These are phyloP conservation scores for Hassar affinis DNA, from an alignment of 2,113 vertebrate genomes.

Conservation along the genomic window DNA sequence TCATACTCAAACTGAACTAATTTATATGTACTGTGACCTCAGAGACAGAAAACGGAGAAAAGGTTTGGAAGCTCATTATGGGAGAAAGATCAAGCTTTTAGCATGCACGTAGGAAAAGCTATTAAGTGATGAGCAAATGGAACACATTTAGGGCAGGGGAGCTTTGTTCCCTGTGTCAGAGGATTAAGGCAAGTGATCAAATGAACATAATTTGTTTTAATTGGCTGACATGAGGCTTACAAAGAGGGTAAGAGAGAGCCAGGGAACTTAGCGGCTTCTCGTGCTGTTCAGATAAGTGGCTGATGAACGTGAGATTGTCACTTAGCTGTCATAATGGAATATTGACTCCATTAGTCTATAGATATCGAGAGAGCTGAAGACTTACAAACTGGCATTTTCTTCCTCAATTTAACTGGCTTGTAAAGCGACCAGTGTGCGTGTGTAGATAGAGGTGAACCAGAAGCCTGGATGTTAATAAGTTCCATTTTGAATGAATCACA, in stretches of 20 bases:
- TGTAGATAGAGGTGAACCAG: background rate
- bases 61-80: conserved; percentile 58
- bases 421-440: background rate
- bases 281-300: conserved; percentile 37
- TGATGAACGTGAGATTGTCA: conserved; percentile 36
- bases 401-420: conserved; percentile 2
- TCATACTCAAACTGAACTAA: conserved; percentile 42
- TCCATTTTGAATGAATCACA: background rate
- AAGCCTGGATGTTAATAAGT: background rate
- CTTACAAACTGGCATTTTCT: conserved; percentile 28
- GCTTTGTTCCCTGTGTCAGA: conserved; percentile 46
- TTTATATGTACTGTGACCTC: conserved; percentile 47
- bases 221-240: conserved; percentile 25
- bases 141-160: conserved; percentile 42
- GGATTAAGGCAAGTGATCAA: conserved; percentile 39
- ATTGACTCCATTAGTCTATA: conserved; percentile 45
- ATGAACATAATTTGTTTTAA: conserved; percentile 47
- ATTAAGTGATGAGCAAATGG: conserved; percentile 56
- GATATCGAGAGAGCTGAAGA: conserved; percentile 15
- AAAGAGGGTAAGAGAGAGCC: conserved; percentile 3
- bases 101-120: conserved; percentile 39
- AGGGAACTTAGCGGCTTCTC: conserved; percentile 17
- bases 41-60: conserved; percentile 45
- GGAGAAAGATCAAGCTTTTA: conserved; percentile 51
- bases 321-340: conserved; percentile 45